Percentiles rank a stretch among this genome's conserved stretches.
Evolutionary conservation across 1,140 invertebrate species (phyloP).

Genomic region (Scaptomyza hsui): DNA sequence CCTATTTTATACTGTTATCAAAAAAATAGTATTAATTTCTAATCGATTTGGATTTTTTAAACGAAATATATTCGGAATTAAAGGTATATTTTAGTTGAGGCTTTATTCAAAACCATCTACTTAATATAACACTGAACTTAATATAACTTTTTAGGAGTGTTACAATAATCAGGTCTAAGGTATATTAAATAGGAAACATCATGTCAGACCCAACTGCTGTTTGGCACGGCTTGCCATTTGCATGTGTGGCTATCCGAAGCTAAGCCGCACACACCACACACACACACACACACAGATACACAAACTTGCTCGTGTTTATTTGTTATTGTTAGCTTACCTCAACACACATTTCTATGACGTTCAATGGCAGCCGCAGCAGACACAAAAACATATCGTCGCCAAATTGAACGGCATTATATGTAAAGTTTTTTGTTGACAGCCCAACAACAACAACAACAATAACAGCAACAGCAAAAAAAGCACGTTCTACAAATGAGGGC

Average conservation of each 20-base stretch:
- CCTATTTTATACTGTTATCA: too few relatives aligned
- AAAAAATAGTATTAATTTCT: too few relatives aligned
- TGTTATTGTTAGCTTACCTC: constrained; percentile 80
- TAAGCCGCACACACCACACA: constrained; percentile 20
- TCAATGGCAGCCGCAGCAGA: constrained; percentile 53
- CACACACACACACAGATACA: constrained; percentile 6
- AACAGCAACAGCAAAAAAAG: not conserved
- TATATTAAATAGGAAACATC: not conserved
- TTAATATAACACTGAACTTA: too few relatives aligned
- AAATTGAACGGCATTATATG: constrained; percentile 24
- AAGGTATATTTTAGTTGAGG: too few relatives aligned
- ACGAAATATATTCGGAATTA: too few relatives aligned
- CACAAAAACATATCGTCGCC: constrained; percentile 13
- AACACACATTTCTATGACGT: constrained; percentile 75
- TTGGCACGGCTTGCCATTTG: constrained; percentile 50
- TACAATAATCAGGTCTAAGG: not conserved
- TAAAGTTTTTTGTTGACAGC: constrained; percentile 19
- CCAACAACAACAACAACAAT: constrained; percentile 9
- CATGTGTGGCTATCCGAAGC: constrained; percentile 47
- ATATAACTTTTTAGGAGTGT: too few relatives aligned
- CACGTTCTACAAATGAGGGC: constrained; percentile 36
- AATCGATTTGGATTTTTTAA: too few relatives aligned
- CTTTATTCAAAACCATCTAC: too few relatives aligned
- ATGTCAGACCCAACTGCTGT: constrained; percentile 10
- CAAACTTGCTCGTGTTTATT: constrained; percentile 60